phyloP scores from a whole-genome alignment of 2,113 vertebrate species.

The Ictalurus furcatus region DNA sequence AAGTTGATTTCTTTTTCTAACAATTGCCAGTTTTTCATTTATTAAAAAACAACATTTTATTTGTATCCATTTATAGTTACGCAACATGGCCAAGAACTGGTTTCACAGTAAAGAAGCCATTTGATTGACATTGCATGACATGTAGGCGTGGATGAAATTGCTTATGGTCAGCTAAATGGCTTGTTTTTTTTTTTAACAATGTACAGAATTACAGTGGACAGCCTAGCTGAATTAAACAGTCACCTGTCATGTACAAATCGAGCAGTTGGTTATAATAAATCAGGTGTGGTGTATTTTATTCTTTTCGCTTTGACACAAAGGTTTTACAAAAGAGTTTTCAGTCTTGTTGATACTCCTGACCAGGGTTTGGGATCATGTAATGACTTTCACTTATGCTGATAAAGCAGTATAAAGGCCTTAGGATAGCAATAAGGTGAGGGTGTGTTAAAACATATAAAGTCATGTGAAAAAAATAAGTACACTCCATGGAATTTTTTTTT shows the following conservation, averaged over 20 bases:
- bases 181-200: background rate
- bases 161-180: background rate
- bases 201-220: background rate
- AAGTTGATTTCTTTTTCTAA: background rate
- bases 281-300: too few relatives aligned
- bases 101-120: background rate
- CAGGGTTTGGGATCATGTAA: background rate
- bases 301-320: background rate
- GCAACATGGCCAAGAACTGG: background rate
- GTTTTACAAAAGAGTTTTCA: too few relatives aligned
- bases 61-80: background rate
- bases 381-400: background rate
- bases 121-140: background rate
- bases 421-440: background rate
- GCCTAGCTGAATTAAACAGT: background rate
- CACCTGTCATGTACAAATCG: background rate
- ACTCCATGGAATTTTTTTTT: too few relatives aligned
- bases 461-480: too few relatives aligned
- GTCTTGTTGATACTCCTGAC: too few relatives aligned
- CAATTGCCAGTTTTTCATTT: background rate
- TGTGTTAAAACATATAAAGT: background rate
- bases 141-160: background rate
- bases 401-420: too few relatives aligned
- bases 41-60: background rate
- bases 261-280: background rate